Evolutionary conservation across 2,888 invertebrate genomes (phyloP), one percentile per base, ranked within the genome.

Genomic region (Phortica magna): DNA sequence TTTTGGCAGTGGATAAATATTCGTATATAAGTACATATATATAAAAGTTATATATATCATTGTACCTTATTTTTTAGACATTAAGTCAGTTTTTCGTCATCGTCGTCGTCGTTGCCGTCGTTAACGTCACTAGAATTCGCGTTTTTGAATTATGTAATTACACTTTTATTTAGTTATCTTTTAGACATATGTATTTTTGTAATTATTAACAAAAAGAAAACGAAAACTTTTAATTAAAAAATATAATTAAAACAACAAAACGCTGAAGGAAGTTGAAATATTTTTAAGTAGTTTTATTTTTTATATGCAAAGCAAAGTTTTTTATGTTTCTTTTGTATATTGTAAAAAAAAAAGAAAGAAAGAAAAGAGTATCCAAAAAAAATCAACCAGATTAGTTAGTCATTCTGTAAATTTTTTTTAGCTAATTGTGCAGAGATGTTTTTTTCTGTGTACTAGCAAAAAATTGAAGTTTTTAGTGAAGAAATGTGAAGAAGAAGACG

Each of bases 41-140:
- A 70, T n/a, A n/a, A 19, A 71, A 71, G 31, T 76, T 73, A 77
- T 80, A 77, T 80, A 81, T 86, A 87, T 88, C 86, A 83, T 83
- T 86, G 85, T 86, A 86, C 85, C 85, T 86, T 86, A 86, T 86
- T 86, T 86, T 84, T n/a, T 55, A 17, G n/a, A 48, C 17, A 70
- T 79, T 86, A 86, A 88, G 85, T 86, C 85, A 84, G 22, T 61
- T 68, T 68, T 61, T 19, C 61, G 22, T 61, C 7, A 10, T 19
- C 22, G 19, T 61, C n/a, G 55, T 55, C 55, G 55, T 55, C 55
- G 17, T n/a, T 12, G 9, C 14, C 31, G 31, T 31, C 31, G 5
- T 31, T 31, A 31, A 31, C 31, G 64, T 64, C 64, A 64, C 64
- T 64, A 64, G 64, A 64, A 64, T 64, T 64, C 64, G 64, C 59